Evolutionary conservation across 2,797 vertebrate species (phyloP).

Genomic region (Pangasius djambal): DNA sequence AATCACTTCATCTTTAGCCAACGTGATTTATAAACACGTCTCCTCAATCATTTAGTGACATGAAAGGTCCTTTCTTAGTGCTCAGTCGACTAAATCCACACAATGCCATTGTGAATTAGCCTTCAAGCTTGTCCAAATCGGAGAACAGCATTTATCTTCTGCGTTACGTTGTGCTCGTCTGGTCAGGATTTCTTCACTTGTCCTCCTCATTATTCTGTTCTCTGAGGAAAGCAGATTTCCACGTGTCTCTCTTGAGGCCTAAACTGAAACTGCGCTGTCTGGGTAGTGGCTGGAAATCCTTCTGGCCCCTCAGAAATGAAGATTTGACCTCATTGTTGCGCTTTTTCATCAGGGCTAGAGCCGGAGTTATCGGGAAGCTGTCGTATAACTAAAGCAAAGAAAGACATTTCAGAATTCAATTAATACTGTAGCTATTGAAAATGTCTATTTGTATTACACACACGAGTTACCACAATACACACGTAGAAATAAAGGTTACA

Average conservation of each 20-base stretch:
- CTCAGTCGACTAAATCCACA: not conserved
- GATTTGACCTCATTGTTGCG: constrained; percentile 68
- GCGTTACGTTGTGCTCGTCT: not conserved
- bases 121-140: not conserved
- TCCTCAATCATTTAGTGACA: not conserved
- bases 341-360: constrained; percentile 71
- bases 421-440: not conserved
- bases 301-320: constrained; percentile 41
- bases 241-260: constrained; percentile 51
- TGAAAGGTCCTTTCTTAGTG: not conserved
- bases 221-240: constrained; percentile 50
- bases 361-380: constrained; percentile 61
- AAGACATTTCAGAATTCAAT: not conserved
- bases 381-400: constrained; percentile 63
- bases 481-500: not conserved
- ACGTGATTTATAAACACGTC: not conserved
- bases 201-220: constrained; percentile 31
- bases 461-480: not conserved
- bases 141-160: not conserved
- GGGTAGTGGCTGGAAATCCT: constrained; percentile 47
- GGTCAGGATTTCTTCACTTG: constrained; percentile 27
- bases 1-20: not conserved
- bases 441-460: not conserved
- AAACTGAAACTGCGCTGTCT: constrained; percentile 64
- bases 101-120: not conserved